Conservation (phyloP, 2,113 vertebrate species). For the Semnopithecus entellus region DNA sequence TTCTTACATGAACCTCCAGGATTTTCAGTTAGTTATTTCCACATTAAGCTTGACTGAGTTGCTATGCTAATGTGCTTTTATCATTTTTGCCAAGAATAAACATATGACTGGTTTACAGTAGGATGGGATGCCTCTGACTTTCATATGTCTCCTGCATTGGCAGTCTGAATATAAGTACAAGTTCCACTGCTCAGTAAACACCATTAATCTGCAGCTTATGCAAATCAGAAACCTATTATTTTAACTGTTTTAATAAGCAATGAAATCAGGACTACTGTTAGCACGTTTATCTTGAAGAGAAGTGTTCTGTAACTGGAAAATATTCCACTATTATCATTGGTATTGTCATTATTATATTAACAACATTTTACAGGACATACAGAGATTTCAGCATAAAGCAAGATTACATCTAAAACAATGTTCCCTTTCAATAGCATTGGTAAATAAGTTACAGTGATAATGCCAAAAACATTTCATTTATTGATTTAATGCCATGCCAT, state of each 20-base stretch:
- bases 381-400: conserved; percentile 34
- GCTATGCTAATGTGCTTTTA: conserved; percentile 40
- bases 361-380: background rate
- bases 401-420: background rate
- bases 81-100: conserved; percentile 56
- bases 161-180: conserved; percentile 49
- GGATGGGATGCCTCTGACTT: background rate
- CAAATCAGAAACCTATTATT: conserved; percentile 66
- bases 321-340: background rate
- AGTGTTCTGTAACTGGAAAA: conserved; percentile 32
- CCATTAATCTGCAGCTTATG: conserved; percentile 68
- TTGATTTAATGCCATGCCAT: background rate
- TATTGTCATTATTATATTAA: conserved; percentile 35
- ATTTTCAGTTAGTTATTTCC: conserved; percentile 32
- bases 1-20: conserved; percentile 46
- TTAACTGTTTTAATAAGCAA: conserved; percentile 65
- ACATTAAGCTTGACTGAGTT: conserved; percentile 48
- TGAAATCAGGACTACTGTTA: conserved; percentile 51
- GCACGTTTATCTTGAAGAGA: conserved; percentile 36
- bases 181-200: conserved; percentile 48
- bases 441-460: background rate
- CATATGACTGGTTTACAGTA: background rate
- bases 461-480: background rate
- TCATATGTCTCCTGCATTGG: conserved; percentile 27
- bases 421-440: background rate